phyloP scores from a whole-genome alignment of 1,140 invertebrate species.

The Pollicipes pollicipes region DNA sequence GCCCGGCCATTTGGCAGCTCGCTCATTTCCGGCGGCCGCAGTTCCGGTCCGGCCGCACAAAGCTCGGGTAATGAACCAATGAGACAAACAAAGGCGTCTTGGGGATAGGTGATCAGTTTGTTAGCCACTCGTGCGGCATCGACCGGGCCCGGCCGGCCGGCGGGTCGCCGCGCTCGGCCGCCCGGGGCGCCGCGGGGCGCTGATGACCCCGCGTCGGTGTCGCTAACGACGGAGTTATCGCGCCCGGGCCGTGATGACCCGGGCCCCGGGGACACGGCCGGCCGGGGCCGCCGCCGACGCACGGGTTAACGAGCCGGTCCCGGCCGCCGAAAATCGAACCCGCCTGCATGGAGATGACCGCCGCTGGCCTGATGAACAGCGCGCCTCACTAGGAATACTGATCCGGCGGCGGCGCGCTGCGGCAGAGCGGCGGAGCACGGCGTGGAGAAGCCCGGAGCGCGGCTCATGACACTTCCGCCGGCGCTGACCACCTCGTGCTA shows the following conservation, averaged over 20 bases:
- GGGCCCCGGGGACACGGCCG: too few relatives aligned
- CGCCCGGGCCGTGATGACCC: neutral
- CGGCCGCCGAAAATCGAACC: neutral
- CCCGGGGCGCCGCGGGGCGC: too few relatives aligned
- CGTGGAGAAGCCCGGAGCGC: too few relatives aligned
- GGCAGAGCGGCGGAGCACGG: neutral
- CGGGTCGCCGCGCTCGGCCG: neutral
- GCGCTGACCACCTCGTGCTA: neutral
- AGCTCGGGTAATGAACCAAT: neutral
- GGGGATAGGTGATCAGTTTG: neutral
- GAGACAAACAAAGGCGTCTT: neutral
- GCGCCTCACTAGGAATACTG: neutral
- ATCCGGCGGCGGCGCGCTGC: neutral
- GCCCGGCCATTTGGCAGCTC: neutral
- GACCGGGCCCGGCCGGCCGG: too few relatives aligned
- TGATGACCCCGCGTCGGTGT: neutral
- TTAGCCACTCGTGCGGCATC: neutral
- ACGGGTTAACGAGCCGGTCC: neutral
- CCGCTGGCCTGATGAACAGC: neutral
- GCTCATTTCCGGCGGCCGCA: neutral
- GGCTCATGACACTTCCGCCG: neutral
- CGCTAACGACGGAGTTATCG: too few relatives aligned
- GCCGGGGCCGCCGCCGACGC: too few relatives aligned
- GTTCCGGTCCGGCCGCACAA: neutral
- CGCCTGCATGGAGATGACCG: neutral